A percentile compares a stretch with the other conserved stretches of the same genome.
Conservation (phyloP, 92 coral and sea anemone genomes). For the Micromussa lordhowensis region DNA sequence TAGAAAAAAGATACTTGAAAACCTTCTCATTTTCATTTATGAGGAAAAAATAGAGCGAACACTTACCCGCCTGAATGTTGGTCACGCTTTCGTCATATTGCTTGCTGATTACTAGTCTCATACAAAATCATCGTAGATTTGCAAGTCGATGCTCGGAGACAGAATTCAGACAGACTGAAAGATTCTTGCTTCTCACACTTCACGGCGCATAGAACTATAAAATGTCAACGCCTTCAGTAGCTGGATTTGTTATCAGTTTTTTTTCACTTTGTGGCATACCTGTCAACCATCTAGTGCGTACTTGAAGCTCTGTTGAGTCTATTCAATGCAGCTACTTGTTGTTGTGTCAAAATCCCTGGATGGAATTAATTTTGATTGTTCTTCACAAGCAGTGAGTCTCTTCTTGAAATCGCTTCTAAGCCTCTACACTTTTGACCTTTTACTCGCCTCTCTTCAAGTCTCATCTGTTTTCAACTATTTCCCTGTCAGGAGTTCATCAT, state of each 20-base stretch:
- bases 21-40: neutral
- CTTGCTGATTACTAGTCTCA: too few species aligned
- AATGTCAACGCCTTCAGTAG: too few species aligned
- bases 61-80: neutral
- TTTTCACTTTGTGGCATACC: too few species aligned
- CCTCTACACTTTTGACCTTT: neutral
- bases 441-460: neutral
- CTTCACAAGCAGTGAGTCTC: neutral
- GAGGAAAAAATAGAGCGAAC: neutral
- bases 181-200: neutral
- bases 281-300: too few species aligned
- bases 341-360: neutral
- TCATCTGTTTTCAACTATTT: neutral
- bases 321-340: neutral
- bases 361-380: neutral
- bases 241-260: too few species aligned
- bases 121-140: too few species aligned
- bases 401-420: neutral
- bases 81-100: too few species aligned
- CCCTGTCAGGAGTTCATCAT: conserved; percentile 80
- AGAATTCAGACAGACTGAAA: neutral
- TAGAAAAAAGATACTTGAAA: neutral
- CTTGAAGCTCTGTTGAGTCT: too few species aligned
- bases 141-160: neutral
- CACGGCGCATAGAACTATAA: too few species aligned